Evolutionary conservation across 2,113 vertebrate species (phyloP), one percentile per base, ranked within the genome.

Genomic region (Dascyllus trimaculatus): DNA sequence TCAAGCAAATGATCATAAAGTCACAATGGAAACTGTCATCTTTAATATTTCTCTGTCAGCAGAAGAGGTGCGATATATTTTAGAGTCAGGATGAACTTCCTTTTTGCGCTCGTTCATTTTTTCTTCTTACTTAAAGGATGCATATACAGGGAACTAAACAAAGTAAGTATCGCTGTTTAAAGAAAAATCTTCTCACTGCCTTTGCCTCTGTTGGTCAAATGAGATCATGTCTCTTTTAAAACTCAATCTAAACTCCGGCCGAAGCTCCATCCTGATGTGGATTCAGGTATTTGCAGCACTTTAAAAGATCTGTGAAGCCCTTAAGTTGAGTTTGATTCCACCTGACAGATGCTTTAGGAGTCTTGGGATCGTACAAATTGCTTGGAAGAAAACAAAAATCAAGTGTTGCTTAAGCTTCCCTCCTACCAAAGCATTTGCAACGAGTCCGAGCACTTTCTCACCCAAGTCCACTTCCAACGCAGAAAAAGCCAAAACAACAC

Each of bases 401-500:
- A 72, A 81, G 65, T 15, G 11, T 24, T 35, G 17, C 22, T 63
- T 14, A 1, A 45, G 68, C 45, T 62, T 46, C 53, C 22, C 58
- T n/a, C 45, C 51, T 46, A n/a, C 10, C 2, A 15, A 75, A 69
- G 65, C 71, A 58, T 68, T 72, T 85, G 58, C 66, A 46, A 48
- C 65, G 60, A 64, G 45, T 73, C 59, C 66, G 38, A 71, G 15
- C 57, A 38, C 66, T 81, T 73, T 81, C 54, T 84, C 64, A 56
- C 62, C 64, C 15, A 46, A 61, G 59, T 68, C 56, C 66, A 70
- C 43, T 74, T 58, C 40, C 63, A 64, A 60, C 19, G 51, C 35
- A 63, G 73, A 88, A 83, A n/a, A 85, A 84, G 67, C 78, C 84
- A 89, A 81, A 84, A 81, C 74, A 77, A 73, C 79, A 78, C 67